phyloP scores from a whole-genome alignment of 2,113 vertebrate genomes.

The Acrocephalus kingi region DNA sequence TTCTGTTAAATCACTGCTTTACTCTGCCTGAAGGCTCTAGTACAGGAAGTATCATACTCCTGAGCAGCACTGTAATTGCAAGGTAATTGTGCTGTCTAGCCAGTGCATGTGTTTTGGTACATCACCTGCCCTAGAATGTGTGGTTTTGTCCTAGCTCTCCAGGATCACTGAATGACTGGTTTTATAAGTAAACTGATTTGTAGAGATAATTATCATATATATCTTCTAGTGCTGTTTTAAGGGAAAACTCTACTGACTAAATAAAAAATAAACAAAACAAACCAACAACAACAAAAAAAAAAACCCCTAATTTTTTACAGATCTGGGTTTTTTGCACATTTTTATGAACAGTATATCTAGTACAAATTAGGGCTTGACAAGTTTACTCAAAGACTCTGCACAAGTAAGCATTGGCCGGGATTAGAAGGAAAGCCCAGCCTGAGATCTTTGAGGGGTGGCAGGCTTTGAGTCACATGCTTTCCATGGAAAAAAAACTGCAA shows the following conservation, averaged over 20 bases:
- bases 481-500: not conserved
- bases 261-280: not conserved
- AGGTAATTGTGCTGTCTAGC: not conserved
- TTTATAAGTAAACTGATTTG: not conserved
- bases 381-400: not conserved
- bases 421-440: not conserved
- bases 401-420: not conserved
- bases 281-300: not conserved
- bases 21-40: not conserved
- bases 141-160: not conserved
- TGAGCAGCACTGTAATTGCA: not conserved
- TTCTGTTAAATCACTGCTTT: not conserved
- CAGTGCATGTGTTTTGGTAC: not conserved
- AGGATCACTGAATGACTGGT: not conserved
- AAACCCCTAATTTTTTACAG: not conserved
- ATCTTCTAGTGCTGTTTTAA: not conserved
- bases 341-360: not conserved
- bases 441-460: not conserved
- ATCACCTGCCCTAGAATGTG: not conserved
- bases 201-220: not conserved
- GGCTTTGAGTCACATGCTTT: not conserved
- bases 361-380: not conserved
- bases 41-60: not conserved
- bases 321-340: not conserved
- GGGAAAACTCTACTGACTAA: not conserved